Conservation (phyloP, 2,797 vertebrate species). For the Enteromius anoplus region DNA sequence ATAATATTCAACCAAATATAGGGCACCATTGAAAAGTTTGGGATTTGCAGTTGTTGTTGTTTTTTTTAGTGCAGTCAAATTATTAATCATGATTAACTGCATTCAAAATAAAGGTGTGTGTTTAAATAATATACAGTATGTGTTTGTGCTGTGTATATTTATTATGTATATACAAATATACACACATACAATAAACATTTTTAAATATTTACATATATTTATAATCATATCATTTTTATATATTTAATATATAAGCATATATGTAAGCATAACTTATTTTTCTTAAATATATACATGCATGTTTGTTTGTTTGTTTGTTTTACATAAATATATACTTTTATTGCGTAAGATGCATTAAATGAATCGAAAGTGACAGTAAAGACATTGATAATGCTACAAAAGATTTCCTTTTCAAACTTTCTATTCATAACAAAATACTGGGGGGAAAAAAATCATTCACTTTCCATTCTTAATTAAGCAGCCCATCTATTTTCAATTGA, state of each 20-base stretch:
- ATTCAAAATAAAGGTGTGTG: too few relatives aligned
- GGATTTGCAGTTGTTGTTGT: background rate
- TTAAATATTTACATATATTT: too few relatives aligned
- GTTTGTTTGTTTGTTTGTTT: background rate
- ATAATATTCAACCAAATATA: background rate
- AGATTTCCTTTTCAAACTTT: background rate
- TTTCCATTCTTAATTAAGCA: background rate
- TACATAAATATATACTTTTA: background rate
- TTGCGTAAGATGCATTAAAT: background rate
- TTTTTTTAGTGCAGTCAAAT: background rate
- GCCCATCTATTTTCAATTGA: background rate
- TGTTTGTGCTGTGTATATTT: too few relatives aligned
- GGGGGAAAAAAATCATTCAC: too few relatives aligned
- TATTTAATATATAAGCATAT: too few relatives aligned
- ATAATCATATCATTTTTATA: too few relatives aligned
- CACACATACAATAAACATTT: too few relatives aligned
- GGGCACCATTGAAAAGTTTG: background rate
- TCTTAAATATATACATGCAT: too few relatives aligned
- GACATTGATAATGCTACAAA: background rate
- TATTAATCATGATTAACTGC: too few relatives aligned
- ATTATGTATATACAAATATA: too few relatives aligned
- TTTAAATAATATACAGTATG: too few relatives aligned
- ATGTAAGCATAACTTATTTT: too few relatives aligned
- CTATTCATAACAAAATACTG: background rate
- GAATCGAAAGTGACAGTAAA: background rate